These are phyloP conservation scores for Phylloscopus collybita DNA, from an alignment of 2,797 vertebrate genomes.

Conservation along the genomic window DNA sequence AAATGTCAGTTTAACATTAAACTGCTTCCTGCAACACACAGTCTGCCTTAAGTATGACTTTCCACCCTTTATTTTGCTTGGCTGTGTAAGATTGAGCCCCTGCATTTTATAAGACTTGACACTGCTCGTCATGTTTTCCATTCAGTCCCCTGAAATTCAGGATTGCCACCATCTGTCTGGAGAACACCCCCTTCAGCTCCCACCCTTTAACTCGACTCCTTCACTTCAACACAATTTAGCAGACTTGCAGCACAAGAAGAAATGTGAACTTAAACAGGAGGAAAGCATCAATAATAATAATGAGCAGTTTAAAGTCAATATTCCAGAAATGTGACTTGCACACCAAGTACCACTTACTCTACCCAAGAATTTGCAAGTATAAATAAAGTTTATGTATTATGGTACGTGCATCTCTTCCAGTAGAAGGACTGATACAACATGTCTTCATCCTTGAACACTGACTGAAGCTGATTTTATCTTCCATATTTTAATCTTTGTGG, in stretches of 20 bases:
- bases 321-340: not conserved
- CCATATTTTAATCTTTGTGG: not conserved
- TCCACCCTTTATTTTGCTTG: not conserved
- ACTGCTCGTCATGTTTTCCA: not conserved
- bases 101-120: not conserved
- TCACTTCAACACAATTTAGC: not conserved
- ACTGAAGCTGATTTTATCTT: not conserved
- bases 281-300: not conserved
- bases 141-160: not conserved
- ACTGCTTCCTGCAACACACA: not conserved
- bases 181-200: not conserved
- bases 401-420: rapidly evolving
- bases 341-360: not conserved
- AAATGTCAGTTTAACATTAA: not conserved
- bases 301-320: not conserved
- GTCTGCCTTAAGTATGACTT: rapidly evolving
- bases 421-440: not conserved
- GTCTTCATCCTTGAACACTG: not conserved
- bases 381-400: not conserved
- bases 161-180: rapidly evolving
- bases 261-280: not conserved
- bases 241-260: not conserved
- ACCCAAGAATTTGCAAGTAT: not conserved
- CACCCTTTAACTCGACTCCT: not conserved
- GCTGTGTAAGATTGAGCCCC: not conserved